Conservation (phyloP, 2,797 vertebrate species). For the Sciurus vulgaris region DNA sequence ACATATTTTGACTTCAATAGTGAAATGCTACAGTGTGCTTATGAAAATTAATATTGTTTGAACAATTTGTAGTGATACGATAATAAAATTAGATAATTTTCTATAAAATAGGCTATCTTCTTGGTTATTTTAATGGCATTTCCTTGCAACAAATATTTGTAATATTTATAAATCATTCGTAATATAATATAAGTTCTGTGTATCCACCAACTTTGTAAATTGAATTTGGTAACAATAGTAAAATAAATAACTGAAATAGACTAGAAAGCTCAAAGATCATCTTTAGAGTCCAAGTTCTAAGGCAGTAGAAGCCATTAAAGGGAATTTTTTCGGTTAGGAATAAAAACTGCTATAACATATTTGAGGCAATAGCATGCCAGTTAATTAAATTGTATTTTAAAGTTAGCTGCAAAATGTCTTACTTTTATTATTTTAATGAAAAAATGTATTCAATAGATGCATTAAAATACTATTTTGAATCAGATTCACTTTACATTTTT, state of each 20-base stretch:
- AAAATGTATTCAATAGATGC: not conserved
- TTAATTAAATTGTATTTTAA: constrained; percentile 30
- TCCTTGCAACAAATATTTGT: constrained; percentile 14
- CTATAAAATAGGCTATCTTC: constrained; percentile 64
- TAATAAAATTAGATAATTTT: constrained; percentile 76
- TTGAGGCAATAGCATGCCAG: not conserved
- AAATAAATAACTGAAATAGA: constrained; percentile 55
- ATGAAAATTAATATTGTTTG: constrained; percentile 78
- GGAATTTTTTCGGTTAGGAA: not conserved
- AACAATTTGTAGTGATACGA: constrained; percentile 72
- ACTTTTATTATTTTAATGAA: constrained; percentile 28
- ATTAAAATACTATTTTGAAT: not conserved
- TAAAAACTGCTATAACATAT: not conserved
- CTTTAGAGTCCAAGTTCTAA: not conserved
- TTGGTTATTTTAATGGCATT: constrained; percentile 71
- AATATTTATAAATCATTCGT: constrained; percentile 79
- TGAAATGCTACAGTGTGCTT: constrained; percentile 64
- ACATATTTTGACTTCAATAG: constrained; percentile 80
- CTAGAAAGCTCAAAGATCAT: not conserved
- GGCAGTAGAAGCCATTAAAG: not conserved
- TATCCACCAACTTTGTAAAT: constrained; percentile 46
- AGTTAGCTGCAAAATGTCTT: constrained; percentile 19
- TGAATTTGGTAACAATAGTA: constrained; percentile 39
- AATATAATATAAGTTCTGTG: not conserved
- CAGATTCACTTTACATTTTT: not conserved